Percentiles rank a stretch among this genome's conserved stretches.
These are phyloP conservation scores for Melanargia galathea DNA, from an alignment of 2,888 invertebrate species.

Conservation along the genomic window DNA sequence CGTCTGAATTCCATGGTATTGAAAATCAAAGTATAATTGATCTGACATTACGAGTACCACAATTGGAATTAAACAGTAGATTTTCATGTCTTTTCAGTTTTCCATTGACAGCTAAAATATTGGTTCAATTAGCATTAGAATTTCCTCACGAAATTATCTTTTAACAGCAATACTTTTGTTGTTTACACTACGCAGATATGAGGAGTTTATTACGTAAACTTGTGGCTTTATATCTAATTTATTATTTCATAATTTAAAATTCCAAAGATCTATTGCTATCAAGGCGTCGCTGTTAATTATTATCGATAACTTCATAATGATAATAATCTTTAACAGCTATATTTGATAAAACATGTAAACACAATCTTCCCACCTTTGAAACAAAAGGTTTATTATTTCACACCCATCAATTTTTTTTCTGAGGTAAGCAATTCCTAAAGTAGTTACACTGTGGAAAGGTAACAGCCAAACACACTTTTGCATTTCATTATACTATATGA, in stretches of 20 bases:
- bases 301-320: neutral
- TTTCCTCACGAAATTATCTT: neutral
- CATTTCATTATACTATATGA: no score
- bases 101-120: neutral
- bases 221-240: constrained; percentile 9
- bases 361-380: neutral
- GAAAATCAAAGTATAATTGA: no score
- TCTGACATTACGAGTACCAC: neutral
- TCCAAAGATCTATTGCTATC: neutral
- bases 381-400: neutral
- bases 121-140: neutral
- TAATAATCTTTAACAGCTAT: constrained; percentile 3
- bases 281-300: neutral
- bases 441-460: no score
- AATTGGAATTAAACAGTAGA: neutral
- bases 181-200: neutral
- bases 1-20: no score
- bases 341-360: neutral
- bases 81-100: neutral
- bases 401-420: no score
- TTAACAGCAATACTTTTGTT: neutral
- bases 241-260: neutral
- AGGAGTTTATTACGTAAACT: constrained; percentile 29
- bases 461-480: no score
- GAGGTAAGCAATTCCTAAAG: no score